Evolutionary conservation across 2,113 vertebrate genomes (phyloP), one percentile per base, ranked within the genome.

Genomic region (Tachysurus vachellii): DNA sequence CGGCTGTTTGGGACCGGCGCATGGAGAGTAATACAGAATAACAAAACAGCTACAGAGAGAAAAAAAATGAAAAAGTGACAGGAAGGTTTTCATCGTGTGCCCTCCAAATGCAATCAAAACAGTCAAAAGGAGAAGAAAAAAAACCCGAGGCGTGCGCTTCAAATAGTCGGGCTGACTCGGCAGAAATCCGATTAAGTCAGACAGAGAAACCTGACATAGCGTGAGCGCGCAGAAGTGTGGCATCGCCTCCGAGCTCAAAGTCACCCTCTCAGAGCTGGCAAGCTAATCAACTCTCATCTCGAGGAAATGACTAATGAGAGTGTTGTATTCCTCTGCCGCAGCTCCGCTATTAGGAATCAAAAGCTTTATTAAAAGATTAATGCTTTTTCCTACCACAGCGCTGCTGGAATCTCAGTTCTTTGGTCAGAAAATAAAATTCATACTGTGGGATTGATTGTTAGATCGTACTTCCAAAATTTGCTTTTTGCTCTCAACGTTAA

Each of bases 81-180:
- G 28, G 66, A 57, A 83, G 83, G 62, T 42, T 87, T 88, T 80
- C 61, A 73, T 83, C 77, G 53, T 21, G 64, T 89, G 90, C 47
- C 91, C 89, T 92, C 89, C 84, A 88, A 91, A 83, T 89, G 90
- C 91, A 90, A 90, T 84, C 80, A 88, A 92, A 90, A 92, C 90
- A 92, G 85, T 86, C 76, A 87, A 82, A 87, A 87, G 85, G 84
- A 87, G 76, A n/a, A 62, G 23, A n/a, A n/a, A 44, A 90, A 79
- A 71, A 75, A 85, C 82, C 64, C 23, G 53, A 77, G 31, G 73
- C 88, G 62, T 53, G 66, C 70, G 66, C 90, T 91, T 87, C 73
- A 89, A 90, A 91, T 91, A 88, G 79, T 87, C 86, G 80, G 42
- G 83, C 86, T 92, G 91, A 92, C 53, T 90, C 89, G 86, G 89